phyloP scores from a whole-genome alignment of 2,113 vertebrate species.

The Xyliphius kryptos region DNA sequence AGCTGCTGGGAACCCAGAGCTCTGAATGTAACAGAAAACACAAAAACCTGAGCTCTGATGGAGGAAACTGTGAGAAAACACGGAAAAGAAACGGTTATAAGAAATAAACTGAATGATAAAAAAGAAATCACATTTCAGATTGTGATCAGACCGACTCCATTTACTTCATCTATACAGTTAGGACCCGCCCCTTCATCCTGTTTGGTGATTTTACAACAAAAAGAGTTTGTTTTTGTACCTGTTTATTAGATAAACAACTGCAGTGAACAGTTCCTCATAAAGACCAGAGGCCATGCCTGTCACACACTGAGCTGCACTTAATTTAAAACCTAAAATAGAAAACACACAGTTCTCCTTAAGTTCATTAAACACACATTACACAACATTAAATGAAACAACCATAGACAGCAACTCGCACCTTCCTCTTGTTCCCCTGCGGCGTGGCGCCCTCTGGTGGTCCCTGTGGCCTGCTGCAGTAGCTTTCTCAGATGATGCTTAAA shows the following conservation, averaged over 20 bases:
- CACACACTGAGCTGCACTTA: slow-evolving; percentile 81
- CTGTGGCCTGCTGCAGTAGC: slow-evolving; percentile 75
- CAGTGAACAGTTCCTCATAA: slow-evolving; percentile 84
- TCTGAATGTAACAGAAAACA: slow-evolving; percentile 51
- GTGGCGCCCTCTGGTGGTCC: slow-evolving; percentile 42
- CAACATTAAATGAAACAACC: not conserved
- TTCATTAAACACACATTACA: too few species aligned
- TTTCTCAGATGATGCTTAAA: slow-evolving; percentile 93
- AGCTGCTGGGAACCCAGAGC: slow-evolving; percentile 80
- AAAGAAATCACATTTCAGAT: too few species aligned
- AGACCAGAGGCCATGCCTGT: slow-evolving; percentile 86
- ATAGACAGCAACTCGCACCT: slow-evolving; percentile 41
- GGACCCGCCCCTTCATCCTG: too few species aligned
- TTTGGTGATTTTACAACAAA: too few species aligned
- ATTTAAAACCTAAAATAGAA: slow-evolving; percentile 66
- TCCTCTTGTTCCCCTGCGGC: slow-evolving; percentile 42
- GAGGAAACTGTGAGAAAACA: too few species aligned
- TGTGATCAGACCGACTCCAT: too few species aligned
- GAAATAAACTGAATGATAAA: too few species aligned
- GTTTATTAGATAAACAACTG: slow-evolving; percentile 83
- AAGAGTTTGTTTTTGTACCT: slow-evolving; percentile 62
- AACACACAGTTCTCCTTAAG: not conserved
- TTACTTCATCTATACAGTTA: too few species aligned
- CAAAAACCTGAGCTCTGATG: not conserved
- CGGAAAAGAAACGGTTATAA: too few species aligned